Evolutionary conservation across 2,888 invertebrate species (phyloP), one percentile per base, ranked within the genome.

Genomic region (Conops quadrifasciatus): DNA sequence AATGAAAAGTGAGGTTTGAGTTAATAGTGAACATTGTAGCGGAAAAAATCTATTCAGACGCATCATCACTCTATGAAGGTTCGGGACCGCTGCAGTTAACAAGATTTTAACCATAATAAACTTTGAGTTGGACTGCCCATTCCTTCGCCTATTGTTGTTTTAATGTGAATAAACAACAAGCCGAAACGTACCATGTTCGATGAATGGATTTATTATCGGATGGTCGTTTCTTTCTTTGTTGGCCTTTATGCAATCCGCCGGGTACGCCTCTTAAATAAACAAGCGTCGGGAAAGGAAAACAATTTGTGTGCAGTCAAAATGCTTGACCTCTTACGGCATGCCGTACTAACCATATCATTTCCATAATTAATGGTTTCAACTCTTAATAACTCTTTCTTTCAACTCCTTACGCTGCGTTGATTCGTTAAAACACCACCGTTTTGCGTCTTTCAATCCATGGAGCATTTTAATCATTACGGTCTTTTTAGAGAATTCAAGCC

Each of bases 291-390:
- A 7, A 60, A 53, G 36, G 51, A 51, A 49, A 51, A 60, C 26
- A 36, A 62, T 51, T 68, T 51, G 58, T 62, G 68, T 62, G 68
- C 60, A 49, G 68, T 68, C 68, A 62, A 47, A 24, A 19, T 16
- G 21, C 15, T 53, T 62, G 62, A 24, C 21, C 62, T 36, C 15
- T 16, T 67, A 19, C 45, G 19, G 13, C 19, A 7, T 30, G n/a
- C n/a, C n/a, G 63, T 24, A 16, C 45, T 45, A 28, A 51, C 11
- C 47, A 51, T 30, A 65, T 49, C 26, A 65, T 51, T 65, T 65
- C 24, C 49, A 60, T 68, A 68, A 68, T 68, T 68, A 43, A 43
- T 36, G 68, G 68, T 67, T 67, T 67, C 62, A 58, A 51, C 51
- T 60, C 21, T 28, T 68, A 60, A 67, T 67, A 67, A 67, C 53